A percentile compares a stretch with the other conserved stretches of the same genome.
Conservation (phyloP, 2,888 invertebrate species). For the Pycnomerus fuliginosus region DNA sequence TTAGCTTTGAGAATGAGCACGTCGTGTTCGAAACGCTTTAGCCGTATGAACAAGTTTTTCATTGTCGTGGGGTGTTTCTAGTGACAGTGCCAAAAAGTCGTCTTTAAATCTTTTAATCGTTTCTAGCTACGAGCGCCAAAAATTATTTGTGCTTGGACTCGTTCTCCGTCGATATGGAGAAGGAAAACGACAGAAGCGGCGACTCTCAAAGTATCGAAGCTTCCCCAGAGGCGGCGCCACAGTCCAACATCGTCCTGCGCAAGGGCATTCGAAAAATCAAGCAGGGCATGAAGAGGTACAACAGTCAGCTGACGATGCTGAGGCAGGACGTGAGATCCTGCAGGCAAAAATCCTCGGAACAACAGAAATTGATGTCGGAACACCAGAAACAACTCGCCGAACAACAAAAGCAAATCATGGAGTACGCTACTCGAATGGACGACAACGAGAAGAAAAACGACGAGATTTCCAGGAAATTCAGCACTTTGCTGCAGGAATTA, state of each 20-base stretch:
- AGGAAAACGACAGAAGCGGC: slow-evolving; percentile 54
- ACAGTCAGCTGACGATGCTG: slow-evolving; percentile 75
- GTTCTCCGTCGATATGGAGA: slow-evolving; percentile 60
- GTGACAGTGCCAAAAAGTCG: too few relatives aligned
- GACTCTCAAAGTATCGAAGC: slow-evolving; percentile 25
- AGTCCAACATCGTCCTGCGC: slow-evolving; percentile 82
- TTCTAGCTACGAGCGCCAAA: slow-evolving; percentile 59
- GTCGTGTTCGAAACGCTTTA: too few relatives aligned
- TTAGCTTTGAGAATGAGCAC: too few relatives aligned
- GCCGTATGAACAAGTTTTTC: too few relatives aligned
- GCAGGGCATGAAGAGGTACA: slow-evolving; percentile 81
- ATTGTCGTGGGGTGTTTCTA: too few relatives aligned
- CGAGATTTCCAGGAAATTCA: slow-evolving; percentile 85
- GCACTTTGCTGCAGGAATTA: slow-evolving; percentile 81
- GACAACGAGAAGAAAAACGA: slow-evolving; percentile 90
- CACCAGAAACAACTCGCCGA: slow-evolving; percentile 72
- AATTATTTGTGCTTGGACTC: slow-evolving; percentile 61
- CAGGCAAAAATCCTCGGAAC: slow-evolving; percentile 79
- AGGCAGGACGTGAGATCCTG: slow-evolving; percentile 77
- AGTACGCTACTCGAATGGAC: slow-evolving; percentile 81
- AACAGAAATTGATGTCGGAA: slow-evolving; percentile 80
- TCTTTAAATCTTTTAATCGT: too few relatives aligned
- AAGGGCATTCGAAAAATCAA: slow-evolving; percentile 86
- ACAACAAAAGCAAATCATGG: slow-evolving; percentile 73
- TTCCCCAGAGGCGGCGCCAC: slow-evolving; percentile 64